Evolutionary conservation across 2,797 vertebrate genomes (phyloP).

Genomic region (Sardinella longiceps): DNA sequence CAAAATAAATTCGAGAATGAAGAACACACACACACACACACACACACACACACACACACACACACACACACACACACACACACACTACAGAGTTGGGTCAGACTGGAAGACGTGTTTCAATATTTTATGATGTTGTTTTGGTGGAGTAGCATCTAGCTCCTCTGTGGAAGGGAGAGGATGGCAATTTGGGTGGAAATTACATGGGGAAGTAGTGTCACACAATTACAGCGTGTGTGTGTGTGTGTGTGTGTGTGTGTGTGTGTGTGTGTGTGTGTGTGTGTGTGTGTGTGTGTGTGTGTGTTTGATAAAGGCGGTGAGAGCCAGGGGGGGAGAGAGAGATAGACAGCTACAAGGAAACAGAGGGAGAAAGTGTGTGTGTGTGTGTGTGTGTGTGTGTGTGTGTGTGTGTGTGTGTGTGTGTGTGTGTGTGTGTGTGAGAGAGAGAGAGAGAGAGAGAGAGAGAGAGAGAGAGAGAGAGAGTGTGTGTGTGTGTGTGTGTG

Average conservation of each 20-base stretch:
- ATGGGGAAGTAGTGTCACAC: neutral
- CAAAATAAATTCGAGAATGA: too few relatives aligned
- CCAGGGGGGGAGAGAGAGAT: neutral
- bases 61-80: neutral
- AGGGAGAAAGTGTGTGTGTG: neutral
- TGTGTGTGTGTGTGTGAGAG: too few relatives aligned
- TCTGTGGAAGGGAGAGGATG: constrained; percentile 10
- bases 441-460: too few relatives aligned
- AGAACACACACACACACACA: neutral
- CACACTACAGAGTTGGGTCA: neutral
- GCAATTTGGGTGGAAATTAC: constrained; percentile 18
- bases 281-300: neutral
- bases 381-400: neutral
- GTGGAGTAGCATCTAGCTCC: neutral
- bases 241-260: neutral
- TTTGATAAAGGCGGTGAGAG: neutral
- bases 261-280: neutral
- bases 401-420: neutral
- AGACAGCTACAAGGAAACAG: too few relatives aligned
- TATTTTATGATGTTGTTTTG: neutral
- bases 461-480: too few relatives aligned
- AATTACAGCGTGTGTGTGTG: neutral
- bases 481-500: neutral
- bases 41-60: neutral
- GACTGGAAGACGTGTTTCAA: too few relatives aligned